These are phyloP conservation scores for Smittia aterrima DNA, from an alignment of 2,888 invertebrate species.

Conservation along the genomic window DNA sequence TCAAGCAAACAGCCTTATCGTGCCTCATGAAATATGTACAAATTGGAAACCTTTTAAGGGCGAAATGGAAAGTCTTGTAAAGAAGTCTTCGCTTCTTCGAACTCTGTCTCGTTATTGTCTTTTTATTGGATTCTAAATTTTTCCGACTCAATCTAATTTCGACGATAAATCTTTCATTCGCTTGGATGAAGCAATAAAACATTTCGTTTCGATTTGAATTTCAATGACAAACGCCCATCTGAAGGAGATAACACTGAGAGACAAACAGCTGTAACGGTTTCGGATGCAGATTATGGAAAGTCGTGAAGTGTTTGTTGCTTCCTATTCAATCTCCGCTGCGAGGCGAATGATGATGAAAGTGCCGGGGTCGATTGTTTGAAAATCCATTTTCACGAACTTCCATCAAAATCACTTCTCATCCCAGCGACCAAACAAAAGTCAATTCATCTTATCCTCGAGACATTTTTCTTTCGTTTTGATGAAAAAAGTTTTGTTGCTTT, in stretches of 20 bases:
- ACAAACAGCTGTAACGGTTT: background rate
- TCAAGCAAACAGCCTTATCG: background rate
- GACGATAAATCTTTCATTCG: background rate
- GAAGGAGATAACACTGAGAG: background rate
- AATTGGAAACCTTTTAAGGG: background rate
- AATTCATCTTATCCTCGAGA: background rate
- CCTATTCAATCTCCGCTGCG: background rate
- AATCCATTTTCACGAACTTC: background rate
- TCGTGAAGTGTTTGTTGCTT: background rate
- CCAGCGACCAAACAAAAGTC: background rate
- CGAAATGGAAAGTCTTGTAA: background rate
- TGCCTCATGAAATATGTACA: background rate
- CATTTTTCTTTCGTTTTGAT: constrained; percentile 9
- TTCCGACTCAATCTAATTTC: background rate
- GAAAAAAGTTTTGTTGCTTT: constrained; percentile 5
- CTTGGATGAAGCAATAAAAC: too few species aligned
- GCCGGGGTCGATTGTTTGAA: background rate
- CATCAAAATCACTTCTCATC: constrained; percentile 30
- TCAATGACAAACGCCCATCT: too few species aligned
- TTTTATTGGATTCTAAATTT: background rate
- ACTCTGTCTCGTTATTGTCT: background rate
- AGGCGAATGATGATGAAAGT: background rate
- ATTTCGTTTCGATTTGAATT: too few species aligned
- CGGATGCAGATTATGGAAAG: background rate
- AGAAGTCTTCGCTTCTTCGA: background rate